phyloP scores from a whole-genome alignment of 2,888 invertebrate species.

The Acronicta alni region DNA sequence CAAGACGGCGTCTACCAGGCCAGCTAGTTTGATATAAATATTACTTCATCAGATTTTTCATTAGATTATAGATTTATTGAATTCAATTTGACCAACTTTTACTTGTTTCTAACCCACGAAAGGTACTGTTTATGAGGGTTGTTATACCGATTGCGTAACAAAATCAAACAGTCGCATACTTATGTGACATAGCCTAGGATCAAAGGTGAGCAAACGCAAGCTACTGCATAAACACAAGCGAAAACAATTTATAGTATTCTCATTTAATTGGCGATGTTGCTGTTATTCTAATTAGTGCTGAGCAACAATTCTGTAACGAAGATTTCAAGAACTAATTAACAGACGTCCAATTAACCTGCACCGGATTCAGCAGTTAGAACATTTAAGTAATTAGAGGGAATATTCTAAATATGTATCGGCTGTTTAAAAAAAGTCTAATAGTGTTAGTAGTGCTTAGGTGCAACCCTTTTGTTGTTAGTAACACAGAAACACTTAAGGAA shows the following conservation, averaged over 20 bases:
- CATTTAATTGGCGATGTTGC: constrained; percentile 53
- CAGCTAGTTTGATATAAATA: no score
- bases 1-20: no score
- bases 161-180: constrained; percentile 26
- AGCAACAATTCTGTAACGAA: constrained; percentile 53
- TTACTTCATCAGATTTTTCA: no score
- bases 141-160: constrained; percentile 23
- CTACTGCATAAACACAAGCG: constrained; percentile 34
- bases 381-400: constrained; percentile 47
- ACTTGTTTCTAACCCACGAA: constrained; percentile 33
- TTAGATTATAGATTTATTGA: no score
- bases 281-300: constrained; percentile 54
- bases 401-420: constrained; percentile 42
- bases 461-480: no score
- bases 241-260: constrained; percentile 51
- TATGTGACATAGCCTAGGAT: constrained; percentile 23
- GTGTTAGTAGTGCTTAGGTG: no score
- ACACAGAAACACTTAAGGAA: no score
- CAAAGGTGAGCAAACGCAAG: constrained; percentile 39
- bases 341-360: constrained; percentile 52
- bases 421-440: no score
- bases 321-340: constrained; percentile 61
- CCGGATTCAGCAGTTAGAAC: constrained; percentile 48
- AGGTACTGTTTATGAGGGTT: constrained; percentile 26
- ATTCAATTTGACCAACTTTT: no score